phyloP scores from a whole-genome alignment of 2,797 vertebrate species.

The Dryobates pubescens region DNA sequence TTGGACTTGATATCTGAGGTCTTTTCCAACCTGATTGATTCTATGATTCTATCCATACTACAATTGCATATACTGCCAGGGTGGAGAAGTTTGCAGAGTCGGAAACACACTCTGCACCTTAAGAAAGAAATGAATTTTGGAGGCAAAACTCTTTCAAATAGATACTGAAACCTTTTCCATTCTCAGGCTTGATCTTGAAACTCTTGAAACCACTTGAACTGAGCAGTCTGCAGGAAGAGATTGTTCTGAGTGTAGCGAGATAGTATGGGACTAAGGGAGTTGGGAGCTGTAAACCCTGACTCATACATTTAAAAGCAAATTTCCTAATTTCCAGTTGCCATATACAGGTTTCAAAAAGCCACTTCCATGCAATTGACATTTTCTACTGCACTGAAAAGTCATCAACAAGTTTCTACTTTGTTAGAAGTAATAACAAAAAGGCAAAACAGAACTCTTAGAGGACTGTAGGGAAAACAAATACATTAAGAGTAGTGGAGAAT shows the following conservation, averaged over 20 bases:
- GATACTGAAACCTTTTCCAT: neutral
- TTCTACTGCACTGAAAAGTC: constrained; percentile 13
- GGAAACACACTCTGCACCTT: neutral
- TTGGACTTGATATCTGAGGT: no score
- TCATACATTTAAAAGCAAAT: neutral
- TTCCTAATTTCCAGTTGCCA: constrained; percentile 21
- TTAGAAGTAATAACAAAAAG: constrained; percentile 25
- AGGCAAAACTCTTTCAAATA: neutral
- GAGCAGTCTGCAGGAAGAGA: neutral
- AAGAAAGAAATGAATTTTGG: neutral
- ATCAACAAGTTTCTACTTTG: constrained; percentile 9
- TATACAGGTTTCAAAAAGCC: neutral
- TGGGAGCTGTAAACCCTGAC: neutral
- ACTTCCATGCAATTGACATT: neutral
- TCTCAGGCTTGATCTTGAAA: neutral
- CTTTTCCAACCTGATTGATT: no score
- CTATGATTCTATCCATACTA: no score
- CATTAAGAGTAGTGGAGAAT: constrained; percentile 33
- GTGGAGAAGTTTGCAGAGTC: neutral
- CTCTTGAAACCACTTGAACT: neutral
- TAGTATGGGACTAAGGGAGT: neutral
- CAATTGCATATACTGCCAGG: neutral
- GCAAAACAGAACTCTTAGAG: neutral
- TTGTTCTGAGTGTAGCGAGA: neutral
- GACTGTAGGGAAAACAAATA: constrained; percentile 6